Base-by-base conservation (phyloP, 2,113 vertebrate genomes). In the Lates calcarifer region DNA sequence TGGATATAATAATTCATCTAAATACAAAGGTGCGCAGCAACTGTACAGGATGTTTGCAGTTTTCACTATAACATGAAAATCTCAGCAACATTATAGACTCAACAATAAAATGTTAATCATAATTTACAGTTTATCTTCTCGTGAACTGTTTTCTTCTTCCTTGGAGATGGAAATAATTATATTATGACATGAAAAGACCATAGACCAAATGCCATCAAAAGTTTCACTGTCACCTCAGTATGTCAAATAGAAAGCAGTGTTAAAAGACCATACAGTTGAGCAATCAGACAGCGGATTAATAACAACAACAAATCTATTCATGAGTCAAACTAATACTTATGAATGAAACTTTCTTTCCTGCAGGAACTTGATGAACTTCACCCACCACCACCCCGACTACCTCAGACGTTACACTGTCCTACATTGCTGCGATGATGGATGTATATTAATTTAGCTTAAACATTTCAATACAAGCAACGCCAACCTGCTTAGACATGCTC, bases 401-500 rank as follows among this genome's bases (percentile, higher is more conserved):
- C 31, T 60, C 58, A 77, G 60, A 71, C 82, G 58, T 74, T 55
- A 29, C 57, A 51, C 58, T n/a, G 57, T 57, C 63, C 43, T 12
- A 41, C 58, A 57, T 22, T 8, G 37, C 47, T 37, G 41, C 28
- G 47, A 53, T 86, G 85, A 90, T 79, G 80, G 49, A 90, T 78
- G 80, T 35, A 65, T 66, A 79, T 91, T 65, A 88, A 90, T 85
- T 86, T 51, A 77, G 76, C 67, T 74, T 66, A 51, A 79, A 86
- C 43, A 77, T 88, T 85, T 89, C 78, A 81, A 77, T 79, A 69
- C 62, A 85, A 78, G 79, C 81, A 75, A 76, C 29, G 62, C 79
- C 75, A 72, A 76, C 92, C 68, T 87, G 93, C 87, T 26, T 74
- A 67, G 86, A 79, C 93, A 84, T 0, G 93, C 84, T 89, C 12